Percentiles rank a stretch among this genome's conserved stretches.
Conservation (phyloP, 2,888 invertebrate genomes). For the Teleiodes luculella region DNA sequence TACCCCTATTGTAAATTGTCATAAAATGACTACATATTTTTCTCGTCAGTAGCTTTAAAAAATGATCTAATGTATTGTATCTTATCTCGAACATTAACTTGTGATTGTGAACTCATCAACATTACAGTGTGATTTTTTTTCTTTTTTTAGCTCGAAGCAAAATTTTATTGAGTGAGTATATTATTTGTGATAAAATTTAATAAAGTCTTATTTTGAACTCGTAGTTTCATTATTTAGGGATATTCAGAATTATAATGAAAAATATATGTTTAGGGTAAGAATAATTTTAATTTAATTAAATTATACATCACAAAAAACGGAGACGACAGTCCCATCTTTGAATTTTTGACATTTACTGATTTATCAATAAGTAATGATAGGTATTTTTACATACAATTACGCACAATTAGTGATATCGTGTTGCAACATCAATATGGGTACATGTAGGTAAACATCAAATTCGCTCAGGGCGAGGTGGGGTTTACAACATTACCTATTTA, state of each 20-base stretch:
- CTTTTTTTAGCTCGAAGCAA: constrained; percentile 29
- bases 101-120: background rate
- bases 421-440: no score
- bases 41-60: background rate
- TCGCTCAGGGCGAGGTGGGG: no score
- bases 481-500: no score
- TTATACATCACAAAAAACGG: background rate
- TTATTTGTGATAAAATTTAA: constrained; percentile 27
- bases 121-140: background rate
- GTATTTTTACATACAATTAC: no score
- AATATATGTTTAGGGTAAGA: constrained; percentile 7
- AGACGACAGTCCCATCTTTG: no score
- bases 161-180: constrained; percentile 20
- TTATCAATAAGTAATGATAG: no score
- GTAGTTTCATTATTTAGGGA: constrained; percentile 12
- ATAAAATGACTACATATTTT: constrained; percentile 12
- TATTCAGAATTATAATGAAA: background rate
- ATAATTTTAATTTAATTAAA: constrained; percentile 21
- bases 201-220: constrained; percentile 14
- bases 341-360: no score
- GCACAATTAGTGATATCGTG: no score
- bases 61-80: constrained; percentile 12
- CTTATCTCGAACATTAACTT: constrained; percentile 11
- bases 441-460: no score
- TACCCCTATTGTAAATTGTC: background rate